phyloP scores from a whole-genome alignment of 2,797 vertebrate genomes.

The Myotis myotis region DNA sequence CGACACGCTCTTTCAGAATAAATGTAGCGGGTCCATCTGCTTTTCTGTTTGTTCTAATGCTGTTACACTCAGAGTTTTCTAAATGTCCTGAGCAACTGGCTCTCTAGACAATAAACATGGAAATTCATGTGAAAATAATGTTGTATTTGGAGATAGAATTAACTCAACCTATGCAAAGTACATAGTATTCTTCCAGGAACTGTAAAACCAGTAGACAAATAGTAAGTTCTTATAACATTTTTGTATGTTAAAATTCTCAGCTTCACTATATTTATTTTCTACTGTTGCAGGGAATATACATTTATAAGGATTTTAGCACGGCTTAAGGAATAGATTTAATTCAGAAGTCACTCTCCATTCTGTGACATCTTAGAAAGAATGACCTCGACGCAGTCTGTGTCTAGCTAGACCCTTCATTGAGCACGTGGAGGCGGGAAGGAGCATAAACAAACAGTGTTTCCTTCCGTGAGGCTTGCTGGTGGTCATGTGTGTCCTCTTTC shows the following conservation, averaged over 20 bases:
- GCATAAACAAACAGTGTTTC: background rate
- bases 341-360: background rate
- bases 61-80: constrained; percentile 11
- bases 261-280: background rate
- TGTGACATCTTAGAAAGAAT: background rate
- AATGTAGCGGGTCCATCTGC: constrained; percentile 64
- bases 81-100: constrained; percentile 43
- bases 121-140: background rate
- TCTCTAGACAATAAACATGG: background rate
- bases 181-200: background rate
- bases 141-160: background rate
- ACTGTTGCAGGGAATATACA: background rate
- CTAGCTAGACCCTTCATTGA: background rate
- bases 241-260: background rate
- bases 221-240: background rate
- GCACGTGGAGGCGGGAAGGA: background rate
- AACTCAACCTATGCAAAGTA: background rate
- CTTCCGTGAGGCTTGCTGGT: background rate
- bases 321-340: constrained; percentile 13
- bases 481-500: background rate
- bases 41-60: constrained; percentile 57
- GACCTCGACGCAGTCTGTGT: background rate
- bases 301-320: background rate
- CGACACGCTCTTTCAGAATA: constrained; percentile 37
- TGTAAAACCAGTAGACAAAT: background rate